Evolutionary conservation across 2,797 vertebrate genomes (phyloP).

Genomic region (Sebastes matsubarae): DNA sequence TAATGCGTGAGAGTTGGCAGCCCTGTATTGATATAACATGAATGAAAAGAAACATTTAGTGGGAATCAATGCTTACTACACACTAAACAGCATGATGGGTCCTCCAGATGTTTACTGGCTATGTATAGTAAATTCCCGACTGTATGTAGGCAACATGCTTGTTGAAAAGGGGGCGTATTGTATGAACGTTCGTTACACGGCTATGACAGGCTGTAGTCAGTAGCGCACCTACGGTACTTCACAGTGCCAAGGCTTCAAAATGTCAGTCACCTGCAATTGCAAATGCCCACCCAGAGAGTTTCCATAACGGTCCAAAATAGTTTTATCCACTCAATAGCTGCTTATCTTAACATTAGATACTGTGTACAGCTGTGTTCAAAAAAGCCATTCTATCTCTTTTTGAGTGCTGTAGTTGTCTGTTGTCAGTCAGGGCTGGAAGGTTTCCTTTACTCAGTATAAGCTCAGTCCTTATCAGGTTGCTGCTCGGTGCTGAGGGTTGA

Average conservation of each 20-base stretch:
- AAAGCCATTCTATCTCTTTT: background rate
- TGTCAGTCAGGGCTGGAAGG: slow-evolving; percentile 32
- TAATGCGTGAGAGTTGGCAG: too few relatives aligned
- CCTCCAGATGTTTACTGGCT: too few relatives aligned
- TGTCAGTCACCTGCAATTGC: background rate
- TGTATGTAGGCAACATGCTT: too few relatives aligned
- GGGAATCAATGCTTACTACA: too few relatives aligned
- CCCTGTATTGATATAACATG: too few relatives aligned
- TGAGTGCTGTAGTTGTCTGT: slow-evolving; percentile 26
- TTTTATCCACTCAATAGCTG: background rate
- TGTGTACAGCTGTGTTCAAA: background rate
- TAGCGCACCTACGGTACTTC: background rate
- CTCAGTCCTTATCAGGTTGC: slow-evolving; percentile 71
- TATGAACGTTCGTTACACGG: too few relatives aligned
- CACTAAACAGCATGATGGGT: too few relatives aligned
- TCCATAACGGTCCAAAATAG: background rate
- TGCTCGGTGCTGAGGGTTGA: slow-evolving; percentile 70
- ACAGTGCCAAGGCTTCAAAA: background rate
- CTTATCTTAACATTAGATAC: background rate
- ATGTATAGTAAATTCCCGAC: too few relatives aligned
- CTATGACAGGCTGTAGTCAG: background rate
- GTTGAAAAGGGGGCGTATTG: too few relatives aligned
- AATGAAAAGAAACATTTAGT: too few relatives aligned
- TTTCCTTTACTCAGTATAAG: slow-evolving; percentile 43
- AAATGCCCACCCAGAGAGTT: background rate